Percentiles rank a stretch among this genome's conserved stretches.
Evolutionary conservation across 2,113 vertebrate species (phyloP).

Genomic region (Macquaria australasica): DNA sequence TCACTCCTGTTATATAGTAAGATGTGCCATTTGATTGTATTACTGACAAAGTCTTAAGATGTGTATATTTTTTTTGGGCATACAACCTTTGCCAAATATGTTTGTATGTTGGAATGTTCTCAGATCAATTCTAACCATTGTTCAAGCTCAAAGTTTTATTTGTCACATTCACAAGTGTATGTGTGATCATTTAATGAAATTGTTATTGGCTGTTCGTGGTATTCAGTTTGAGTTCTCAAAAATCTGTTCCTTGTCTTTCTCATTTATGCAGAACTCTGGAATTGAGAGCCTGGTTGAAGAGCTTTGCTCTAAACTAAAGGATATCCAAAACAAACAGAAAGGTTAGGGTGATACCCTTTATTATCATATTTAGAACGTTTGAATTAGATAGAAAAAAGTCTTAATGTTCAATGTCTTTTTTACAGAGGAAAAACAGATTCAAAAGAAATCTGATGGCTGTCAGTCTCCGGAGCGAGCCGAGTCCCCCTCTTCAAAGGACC

Average conservation of each 20-base stretch:
- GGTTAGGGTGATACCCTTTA: conserved; percentile 78
- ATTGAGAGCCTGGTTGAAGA: conserved; percentile 99
- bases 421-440: conserved; percentile 93
- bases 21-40: not conserved
- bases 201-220: not conserved
- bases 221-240: not conserved
- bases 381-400: not conserved
- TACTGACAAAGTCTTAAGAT: not conserved
- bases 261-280: conserved; percentile 90
- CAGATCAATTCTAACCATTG: not conserved
- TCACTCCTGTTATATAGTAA: not conserved
- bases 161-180: not conserved
- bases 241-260: conserved; percentile 49
- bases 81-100: not conserved
- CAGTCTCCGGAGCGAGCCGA: conserved; percentile 93
- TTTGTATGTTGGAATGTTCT: not conserved
- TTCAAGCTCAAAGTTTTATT: not conserved
- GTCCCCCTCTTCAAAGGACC: conserved; percentile 96
- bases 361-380: not conserved
- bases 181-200: not conserved
- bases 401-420: conserved; percentile 56
- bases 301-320: conserved; percentile 98
- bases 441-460: conserved; percentile 93
- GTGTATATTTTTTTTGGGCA: not conserved
- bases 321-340: conserved; percentile 97